Base-by-base conservation (phyloP, 2,797 vertebrate species). In the Mus caroli region DNA sequence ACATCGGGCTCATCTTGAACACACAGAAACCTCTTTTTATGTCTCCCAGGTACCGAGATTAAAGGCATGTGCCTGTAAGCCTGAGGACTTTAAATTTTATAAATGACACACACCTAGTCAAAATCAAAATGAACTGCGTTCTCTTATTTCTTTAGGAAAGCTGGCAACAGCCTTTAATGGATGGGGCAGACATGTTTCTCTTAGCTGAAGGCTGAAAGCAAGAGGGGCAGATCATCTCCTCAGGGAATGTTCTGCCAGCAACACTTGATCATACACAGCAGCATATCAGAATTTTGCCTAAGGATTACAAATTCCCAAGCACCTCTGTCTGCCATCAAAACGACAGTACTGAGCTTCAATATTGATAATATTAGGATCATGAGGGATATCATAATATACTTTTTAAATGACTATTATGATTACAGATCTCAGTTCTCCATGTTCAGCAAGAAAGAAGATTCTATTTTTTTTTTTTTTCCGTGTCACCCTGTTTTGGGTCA, bases 81-180 rank as follows among this genome's bases (percentile, higher is more conserved):
- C 60, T 50, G 5, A 40, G 64, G 82, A 96, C 92, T 97, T 79
- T 97, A 90, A 90, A 96, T 93, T 89, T 97, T 95, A 82, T 96
- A 93, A 94, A 90, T 91, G 77, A 71, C 96, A 73, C 95, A 85
- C 90, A 92, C 82, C 93, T 71, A 89, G 88, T 97, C 80, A 96
- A 96, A 97, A 97, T 98, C 96, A 97, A 96, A 97, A 97, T 98
- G 96, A 97, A 88, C 92, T 96, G 75, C 92, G 97, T 97, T 84
- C 96, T 87, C 92, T 98, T 96, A 93, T 94, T 97, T 97, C 87
- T 96, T 84, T 75, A 93, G 54, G 91, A 95, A 97, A 97, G 85
- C 92, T 97, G 95, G 90, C 82, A 97, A 96, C 75, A 95, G 95
- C 94, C 96, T 97, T 95, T 92, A 75, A 91, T 93, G 67, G 85